Evolutionary conservation across 2,888 invertebrate genomes (phyloP), one percentile per base, ranked within the genome.

Genomic region (Patella caerulea): DNA sequence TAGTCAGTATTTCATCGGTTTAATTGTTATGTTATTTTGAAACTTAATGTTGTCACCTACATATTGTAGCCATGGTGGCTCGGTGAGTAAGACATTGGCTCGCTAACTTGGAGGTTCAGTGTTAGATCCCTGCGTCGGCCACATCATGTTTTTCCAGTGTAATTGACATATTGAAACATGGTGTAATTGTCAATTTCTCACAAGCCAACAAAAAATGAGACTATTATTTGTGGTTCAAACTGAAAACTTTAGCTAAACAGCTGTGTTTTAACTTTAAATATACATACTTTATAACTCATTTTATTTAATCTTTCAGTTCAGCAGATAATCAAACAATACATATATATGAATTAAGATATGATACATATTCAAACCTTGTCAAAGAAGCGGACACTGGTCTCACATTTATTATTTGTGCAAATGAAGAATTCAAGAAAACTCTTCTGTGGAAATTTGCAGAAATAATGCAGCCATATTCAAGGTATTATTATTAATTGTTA

Each of bases 281-380:
- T 7, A 65, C 17, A 65, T 65, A 5, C 7, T 19, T n/a, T 65
- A n/a, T 65, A n/a, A 65, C 12, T 45, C 45, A 14, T 72, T 24
- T 5, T 72, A 45, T 14, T 17, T 45, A 45, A 9, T 77, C 56
- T 80, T 81, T 2, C 84, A 88, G 89, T 76, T 84, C 86, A 29
- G 79, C 81, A 56, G 86, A 86, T 77, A 84, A 86, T 69, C 87
- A 89, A 72, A 88, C 85, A 3, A 82, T 91, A 55, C 87, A 89
- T 70, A 74, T 99, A 75, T 98, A 98, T 91, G 98, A 99, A 91
- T 93, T 99, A 76, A 93, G 98, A 72, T 96, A 96, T 2, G 98
- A 98, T 93, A 98, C 98, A 79, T 99, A 98, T 91, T 97, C 98
- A 90, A 98, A 97, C 77, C 94, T 99, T 85, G 96, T 99, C 73